Evolutionary conservation across 2,113 vertebrate species (phyloP).

Genomic region (Sclerurus mexicanus): DNA sequence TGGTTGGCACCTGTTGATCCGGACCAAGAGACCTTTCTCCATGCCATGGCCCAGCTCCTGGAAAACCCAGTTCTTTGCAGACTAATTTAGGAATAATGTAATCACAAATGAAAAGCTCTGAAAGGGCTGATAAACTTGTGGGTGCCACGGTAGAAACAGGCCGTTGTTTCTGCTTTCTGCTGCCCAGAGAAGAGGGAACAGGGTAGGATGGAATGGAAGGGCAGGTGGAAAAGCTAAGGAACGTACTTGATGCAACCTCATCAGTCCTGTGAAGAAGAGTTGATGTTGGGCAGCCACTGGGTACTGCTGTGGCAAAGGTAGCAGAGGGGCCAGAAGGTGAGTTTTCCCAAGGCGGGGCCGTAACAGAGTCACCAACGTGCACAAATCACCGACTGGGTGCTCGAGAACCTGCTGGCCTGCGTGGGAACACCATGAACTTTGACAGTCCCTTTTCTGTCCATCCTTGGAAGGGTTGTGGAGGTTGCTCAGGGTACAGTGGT

Average conservation of each 20-base stretch:
- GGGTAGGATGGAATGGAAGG: background rate
- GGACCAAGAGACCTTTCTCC: background rate
- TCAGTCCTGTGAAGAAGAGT: background rate
- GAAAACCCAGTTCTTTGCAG: background rate
- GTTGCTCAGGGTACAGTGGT: background rate
- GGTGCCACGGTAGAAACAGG: background rate
- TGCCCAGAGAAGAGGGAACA: background rate
- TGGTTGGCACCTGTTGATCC: background rate
- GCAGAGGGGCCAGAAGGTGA: background rate
- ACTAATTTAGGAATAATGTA: background rate
- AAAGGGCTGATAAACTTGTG: background rate
- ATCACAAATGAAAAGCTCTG: background rate
- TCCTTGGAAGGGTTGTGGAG: background rate
- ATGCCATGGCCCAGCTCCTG: rapidly evolving
- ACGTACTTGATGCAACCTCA: background rate
- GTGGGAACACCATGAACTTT: background rate
- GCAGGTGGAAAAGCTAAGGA: background rate
- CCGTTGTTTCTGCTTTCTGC: background rate
- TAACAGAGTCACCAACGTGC: background rate
- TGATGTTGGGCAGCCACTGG: background rate
- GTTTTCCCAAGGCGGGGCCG: background rate
- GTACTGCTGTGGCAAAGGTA: background rate
- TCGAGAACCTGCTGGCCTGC: background rate
- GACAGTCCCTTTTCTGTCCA: background rate
- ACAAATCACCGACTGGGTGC: background rate